These are phyloP conservation scores for Camponotus pennsylvanicus DNA, from an alignment of 1,140 invertebrate genomes.

Conservation along the genomic window DNA sequence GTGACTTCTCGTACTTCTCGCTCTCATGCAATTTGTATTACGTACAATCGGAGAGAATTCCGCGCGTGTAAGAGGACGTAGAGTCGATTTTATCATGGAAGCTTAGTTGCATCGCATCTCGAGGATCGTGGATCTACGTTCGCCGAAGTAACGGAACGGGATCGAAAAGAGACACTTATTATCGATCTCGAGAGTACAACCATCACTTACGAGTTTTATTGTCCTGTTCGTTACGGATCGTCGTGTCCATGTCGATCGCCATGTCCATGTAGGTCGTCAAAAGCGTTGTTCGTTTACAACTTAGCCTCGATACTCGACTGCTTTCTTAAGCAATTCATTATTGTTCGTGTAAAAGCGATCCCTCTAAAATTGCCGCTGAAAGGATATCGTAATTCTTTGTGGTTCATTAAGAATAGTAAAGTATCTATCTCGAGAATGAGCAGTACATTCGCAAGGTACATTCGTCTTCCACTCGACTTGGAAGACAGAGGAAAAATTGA, in stretches of 20 bases:
- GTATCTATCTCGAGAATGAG: not conserved
- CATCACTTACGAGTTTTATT: constrained; percentile 36
- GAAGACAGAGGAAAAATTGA: constrained; percentile 29
- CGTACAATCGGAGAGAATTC: not conserved
- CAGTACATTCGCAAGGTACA: not conserved
- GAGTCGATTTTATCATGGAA: not conserved
- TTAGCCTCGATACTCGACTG: constrained; percentile 18
- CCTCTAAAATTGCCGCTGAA: not conserved
- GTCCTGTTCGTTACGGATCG: constrained; percentile 51
- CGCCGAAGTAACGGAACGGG: constrained; percentile 62
- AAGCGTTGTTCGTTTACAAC: constrained; percentile 11
- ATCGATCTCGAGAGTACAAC: constrained; percentile 9
- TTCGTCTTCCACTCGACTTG: not conserved
- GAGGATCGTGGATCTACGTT: not conserved
- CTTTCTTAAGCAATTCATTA: constrained; percentile 27
- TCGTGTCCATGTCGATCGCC: constrained; percentile 7
- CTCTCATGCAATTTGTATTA: not conserved
- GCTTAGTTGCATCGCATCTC: not conserved
- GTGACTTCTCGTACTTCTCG: constrained; percentile 24
- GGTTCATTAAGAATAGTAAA: constrained; percentile 40
- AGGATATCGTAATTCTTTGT: constrained; percentile 30
- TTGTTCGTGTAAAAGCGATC: not conserved
- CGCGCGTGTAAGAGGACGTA: not conserved
- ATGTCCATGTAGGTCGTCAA: constrained; percentile 22
- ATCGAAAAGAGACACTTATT: not conserved